A percentile compares a stretch with the other conserved stretches of the same genome.
Conservation (phyloP, 2,888 invertebrate species). For the Griposia aprilina region DNA sequence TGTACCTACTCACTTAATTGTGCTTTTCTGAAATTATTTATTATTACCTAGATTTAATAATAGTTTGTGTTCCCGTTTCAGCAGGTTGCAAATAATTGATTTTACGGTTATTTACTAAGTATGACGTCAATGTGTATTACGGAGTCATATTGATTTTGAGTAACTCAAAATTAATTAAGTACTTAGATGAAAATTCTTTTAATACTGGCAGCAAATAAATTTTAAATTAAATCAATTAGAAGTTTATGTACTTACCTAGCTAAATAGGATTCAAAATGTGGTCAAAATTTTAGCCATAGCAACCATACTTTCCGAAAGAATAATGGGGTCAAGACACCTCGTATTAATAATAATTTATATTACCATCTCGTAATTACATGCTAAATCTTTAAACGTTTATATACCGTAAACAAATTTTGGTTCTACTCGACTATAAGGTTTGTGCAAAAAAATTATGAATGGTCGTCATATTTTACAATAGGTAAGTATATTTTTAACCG, state of each 20-base stretch:
- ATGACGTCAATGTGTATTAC: neutral
- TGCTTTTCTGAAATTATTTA: neutral
- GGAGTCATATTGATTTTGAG: neutral
- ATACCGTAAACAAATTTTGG: neutral
- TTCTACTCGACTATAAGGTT: neutral
- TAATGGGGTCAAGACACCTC: conserved; percentile 40
- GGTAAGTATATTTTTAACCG: too few relatives aligned
- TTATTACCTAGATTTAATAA: neutral
- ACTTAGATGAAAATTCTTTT: neutral
- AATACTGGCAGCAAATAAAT: neutral
- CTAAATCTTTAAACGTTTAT: neutral
- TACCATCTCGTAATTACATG: conserved; percentile 9
- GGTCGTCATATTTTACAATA: conserved; percentile 9
- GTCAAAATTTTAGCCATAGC: neutral
- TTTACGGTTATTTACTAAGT: neutral
- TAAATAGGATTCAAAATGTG: neutral
- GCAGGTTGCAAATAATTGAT: neutral
- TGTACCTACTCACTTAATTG: neutral
- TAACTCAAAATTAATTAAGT: neutral
- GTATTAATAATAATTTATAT: conserved; percentile 38
- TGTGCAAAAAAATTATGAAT: conserved; percentile 1
- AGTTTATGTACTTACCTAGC: too few relatives aligned
- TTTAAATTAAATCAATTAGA: neutral
- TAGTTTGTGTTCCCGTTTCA: neutral
- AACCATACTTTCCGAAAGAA: conserved; percentile 38